Conservation (phyloP, 2,113 vertebrate species). For the Ictalurus furcatus region DNA sequence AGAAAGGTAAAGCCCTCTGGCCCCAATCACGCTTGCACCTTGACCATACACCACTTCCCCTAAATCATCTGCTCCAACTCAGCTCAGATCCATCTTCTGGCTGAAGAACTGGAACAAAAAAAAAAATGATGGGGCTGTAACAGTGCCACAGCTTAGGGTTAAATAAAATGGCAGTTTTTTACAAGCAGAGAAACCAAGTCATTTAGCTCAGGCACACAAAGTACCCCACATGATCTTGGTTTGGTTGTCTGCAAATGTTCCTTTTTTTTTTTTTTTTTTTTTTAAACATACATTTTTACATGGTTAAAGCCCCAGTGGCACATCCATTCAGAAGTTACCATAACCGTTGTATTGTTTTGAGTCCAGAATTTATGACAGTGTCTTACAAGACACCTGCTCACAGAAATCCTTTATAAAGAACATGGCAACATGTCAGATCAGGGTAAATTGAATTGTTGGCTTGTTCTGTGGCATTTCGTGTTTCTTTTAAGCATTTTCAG, state of each 20-base stretch:
- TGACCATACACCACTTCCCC: conserved; percentile 49
- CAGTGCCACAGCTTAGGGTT: conserved; percentile 15
- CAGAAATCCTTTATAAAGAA: background rate
- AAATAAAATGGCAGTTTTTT: background rate
- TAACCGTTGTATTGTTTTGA: background rate
- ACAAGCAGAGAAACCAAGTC: conserved; percentile 30
- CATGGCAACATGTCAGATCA: conserved; percentile 26
- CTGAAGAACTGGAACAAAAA: background rate
- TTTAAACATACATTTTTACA: background rate
- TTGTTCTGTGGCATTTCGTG: conserved; percentile 60
- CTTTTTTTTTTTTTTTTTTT: background rate
- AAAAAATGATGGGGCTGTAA: conserved; percentile 30
- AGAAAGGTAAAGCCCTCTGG: conserved; percentile 73
- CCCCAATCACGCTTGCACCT: conserved; percentile 58
- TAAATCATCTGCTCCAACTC: conserved; percentile 44
- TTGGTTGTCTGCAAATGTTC: conserved; percentile 5
- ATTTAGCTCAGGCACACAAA: conserved; percentile 37
- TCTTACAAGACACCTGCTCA: background rate
- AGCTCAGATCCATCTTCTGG: conserved; percentile 38
- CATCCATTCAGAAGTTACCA: background rate
- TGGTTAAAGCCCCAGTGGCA: conserved; percentile 3
- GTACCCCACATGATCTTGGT: conserved; percentile 40
- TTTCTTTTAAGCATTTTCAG: conserved; percentile 57
- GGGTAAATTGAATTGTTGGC: conserved; percentile 43
- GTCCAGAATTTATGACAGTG: background rate